Evolutionary conservation across 1,140 invertebrate species (phyloP).

Genomic region (Pseudomyrmex flavicornis): DNA sequence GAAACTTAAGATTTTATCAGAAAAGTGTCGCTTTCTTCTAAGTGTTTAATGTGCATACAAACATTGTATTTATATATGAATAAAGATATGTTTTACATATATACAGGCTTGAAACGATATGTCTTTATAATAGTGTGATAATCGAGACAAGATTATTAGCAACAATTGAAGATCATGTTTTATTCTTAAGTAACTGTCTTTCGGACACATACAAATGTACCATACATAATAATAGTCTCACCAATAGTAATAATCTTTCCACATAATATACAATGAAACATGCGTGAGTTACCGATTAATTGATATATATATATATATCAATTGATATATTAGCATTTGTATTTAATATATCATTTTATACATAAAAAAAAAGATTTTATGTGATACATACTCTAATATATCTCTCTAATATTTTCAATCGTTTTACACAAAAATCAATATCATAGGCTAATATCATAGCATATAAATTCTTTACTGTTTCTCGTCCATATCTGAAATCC

Average conservation of each 20-base stretch:
- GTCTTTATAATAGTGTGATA: too few relatives aligned
- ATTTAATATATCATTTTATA: conserved; percentile 68
- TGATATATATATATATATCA: conserved; percentile 39
- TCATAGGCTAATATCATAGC: conserved; percentile 20
- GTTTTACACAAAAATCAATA: conserved; percentile 24
- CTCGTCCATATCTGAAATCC: conserved; percentile 85
- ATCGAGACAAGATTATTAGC: conserved; percentile 2
- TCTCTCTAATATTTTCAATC: conserved; percentile 37
- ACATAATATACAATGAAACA: conserved; percentile 26
- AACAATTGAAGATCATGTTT: conserved; percentile 45
- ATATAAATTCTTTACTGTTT: conserved; percentile 63
- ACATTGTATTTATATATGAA: too few relatives aligned
- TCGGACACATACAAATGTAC: conserved; percentile 22
- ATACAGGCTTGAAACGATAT: too few relatives aligned
- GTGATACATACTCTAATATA: conserved; percentile 41
- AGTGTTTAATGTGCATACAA: too few relatives aligned
- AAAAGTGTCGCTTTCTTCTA: too few relatives aligned
- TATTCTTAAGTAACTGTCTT: conserved; percentile 31
- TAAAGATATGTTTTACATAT: too few relatives aligned
- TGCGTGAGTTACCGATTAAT: background rate
- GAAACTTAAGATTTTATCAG: too few relatives aligned
- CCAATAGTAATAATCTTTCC: background rate
- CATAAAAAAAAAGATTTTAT: conserved; percentile 64
- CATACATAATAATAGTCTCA: background rate
- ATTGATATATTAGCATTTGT: conserved; percentile 51